These are phyloP conservation scores for Oryzias dopingdopingensis DNA, from an alignment of 2,797 vertebrate genomes.

Conservation along the genomic window DNA sequence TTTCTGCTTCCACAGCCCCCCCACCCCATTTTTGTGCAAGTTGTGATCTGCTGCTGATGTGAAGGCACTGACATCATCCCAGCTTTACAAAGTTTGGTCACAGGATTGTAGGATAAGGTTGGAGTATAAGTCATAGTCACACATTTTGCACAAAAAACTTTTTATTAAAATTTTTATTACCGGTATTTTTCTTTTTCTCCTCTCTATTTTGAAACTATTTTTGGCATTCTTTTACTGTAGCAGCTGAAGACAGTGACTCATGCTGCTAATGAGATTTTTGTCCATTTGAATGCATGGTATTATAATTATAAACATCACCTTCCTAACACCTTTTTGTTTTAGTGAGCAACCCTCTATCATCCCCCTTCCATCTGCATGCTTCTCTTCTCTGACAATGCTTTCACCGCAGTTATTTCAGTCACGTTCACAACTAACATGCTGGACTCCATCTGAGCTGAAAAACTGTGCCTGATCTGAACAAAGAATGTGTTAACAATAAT, in stretches of 20 bases:
- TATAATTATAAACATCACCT: slow-evolving; percentile 4
- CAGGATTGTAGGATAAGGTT: no score
- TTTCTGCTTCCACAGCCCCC: no score
- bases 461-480: no score
- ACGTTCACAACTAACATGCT: neutral
- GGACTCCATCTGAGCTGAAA: neutral
- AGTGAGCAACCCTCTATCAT: neutral
- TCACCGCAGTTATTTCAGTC: neutral
- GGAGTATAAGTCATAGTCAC: no score
- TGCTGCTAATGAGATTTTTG: neutral
- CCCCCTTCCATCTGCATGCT: neutral
- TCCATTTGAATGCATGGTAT: slow-evolving; percentile 3
- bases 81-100: no score
- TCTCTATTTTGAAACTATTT: neutral
- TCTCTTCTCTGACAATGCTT: neutral
- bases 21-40: no score
- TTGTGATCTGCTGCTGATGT: no score
- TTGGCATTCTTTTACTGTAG: neutral
- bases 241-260: neutral
- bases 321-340: neutral
- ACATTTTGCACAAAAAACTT: no score
- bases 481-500: no score
- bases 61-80: no score
- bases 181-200: neutral
- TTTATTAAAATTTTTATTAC: no score